Evolutionary conservation across 1,140 invertebrate species (phyloP), one percentile per base, ranked within the genome.

Genomic region (Drosophila suzukii): DNA sequence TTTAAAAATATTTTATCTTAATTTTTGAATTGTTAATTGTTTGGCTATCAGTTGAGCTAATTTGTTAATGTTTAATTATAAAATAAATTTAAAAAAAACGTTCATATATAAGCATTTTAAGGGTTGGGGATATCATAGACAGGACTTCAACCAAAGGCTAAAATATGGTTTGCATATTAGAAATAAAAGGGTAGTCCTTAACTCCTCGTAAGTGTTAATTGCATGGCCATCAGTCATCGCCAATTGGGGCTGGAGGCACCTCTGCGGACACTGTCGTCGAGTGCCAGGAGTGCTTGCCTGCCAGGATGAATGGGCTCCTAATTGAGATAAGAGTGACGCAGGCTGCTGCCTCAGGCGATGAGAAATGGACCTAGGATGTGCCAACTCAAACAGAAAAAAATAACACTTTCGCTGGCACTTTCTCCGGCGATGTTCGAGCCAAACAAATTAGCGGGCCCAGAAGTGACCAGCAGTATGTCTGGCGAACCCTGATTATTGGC

Each of bases 241-340:
- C 34, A 12, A 57, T 65, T 51, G 38, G 12, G 36, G 36, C 20
- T n/a, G 12, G 56, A 11, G 24, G 24, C 5, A 32, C 51, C 10
- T 27, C 20, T 15, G 36, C 20, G 67, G 65, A 53, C 67, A 71
- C 38, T 59, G 58, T 74, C 70, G 67, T 62, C 74, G 78, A 60
- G 60, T 81, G 74, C 66, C 78, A 72, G 74, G 66, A 68, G 78
- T 67, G 60, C 54, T 84, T 51, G 63, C 54, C 53, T 53, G 71
- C 32, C 63, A 49, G 55, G 53, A 70, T 76, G 75, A 79, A 88
- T 88, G 83, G 81, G 71, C 79, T 71, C 67, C 79, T 83, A 88
- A 88, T 88, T 88, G 79, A 80, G 83, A 88, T 86, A 88, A 88
- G 83, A 78, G 49, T 61, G 56, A 57, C 66, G 60, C 78, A 81